Conservation (phyloP, 2,113 vertebrate species). For the Phrynosoma blainvillii region DNA sequence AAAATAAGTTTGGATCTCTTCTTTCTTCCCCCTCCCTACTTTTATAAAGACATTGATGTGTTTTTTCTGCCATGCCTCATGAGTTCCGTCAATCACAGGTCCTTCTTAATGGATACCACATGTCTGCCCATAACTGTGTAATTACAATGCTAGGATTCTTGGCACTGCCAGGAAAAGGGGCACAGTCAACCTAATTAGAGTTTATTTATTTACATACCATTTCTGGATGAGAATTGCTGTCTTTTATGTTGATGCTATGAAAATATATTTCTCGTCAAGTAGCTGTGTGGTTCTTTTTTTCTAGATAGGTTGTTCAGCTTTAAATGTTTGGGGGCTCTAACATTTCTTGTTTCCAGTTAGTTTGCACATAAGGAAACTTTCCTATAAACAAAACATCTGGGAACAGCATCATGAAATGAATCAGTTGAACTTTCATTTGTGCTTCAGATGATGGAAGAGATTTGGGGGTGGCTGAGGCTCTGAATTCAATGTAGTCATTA, state of each 20-base stretch:
- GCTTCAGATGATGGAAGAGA: constrained; percentile 70
- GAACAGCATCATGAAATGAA: constrained; percentile 72
- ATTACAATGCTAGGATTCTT: constrained; percentile 86
- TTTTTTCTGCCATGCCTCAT: constrained; percentile 85
- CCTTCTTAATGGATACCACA: constrained; percentile 88
- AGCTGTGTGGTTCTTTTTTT: constrained; percentile 67
- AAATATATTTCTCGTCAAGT: constrained; percentile 79
- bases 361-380: constrained; percentile 76
- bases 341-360: constrained; percentile 70
- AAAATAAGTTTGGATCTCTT: constrained; percentile 75
- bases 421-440: constrained; percentile 65
- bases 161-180: constrained; percentile 84
- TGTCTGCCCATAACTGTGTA: constrained; percentile 85
- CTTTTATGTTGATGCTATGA: constrained; percentile 82
- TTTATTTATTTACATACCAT: constrained; percentile 88
- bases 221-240: constrained; percentile 82
- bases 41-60: constrained; percentile 80
- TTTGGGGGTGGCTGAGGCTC: constrained; percentile 53
- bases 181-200: constrained; percentile 87
- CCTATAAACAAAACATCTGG: constrained; percentile 77
- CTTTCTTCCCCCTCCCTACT: constrained; percentile 50
- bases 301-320: constrained; percentile 63
- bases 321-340: constrained; percentile 71
- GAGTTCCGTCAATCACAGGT: constrained; percentile 84
- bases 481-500: constrained; percentile 46